Conservation (phyloP, 2,797 vertebrate genomes). For the Dipus sagitta region DNA sequence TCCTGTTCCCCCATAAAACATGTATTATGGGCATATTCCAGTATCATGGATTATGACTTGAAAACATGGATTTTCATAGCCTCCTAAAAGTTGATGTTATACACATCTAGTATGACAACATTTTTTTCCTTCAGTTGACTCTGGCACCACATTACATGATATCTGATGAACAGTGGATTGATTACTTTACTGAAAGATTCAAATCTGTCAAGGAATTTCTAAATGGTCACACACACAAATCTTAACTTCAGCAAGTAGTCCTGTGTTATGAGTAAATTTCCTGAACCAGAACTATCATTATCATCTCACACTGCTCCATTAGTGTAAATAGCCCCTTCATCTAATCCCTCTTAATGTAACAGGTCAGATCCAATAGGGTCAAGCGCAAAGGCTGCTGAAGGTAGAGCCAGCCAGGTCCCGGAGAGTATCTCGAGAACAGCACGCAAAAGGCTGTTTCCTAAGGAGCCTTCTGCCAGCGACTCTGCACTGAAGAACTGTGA, state of each 20-base stretch:
- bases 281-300: conserved; percentile 7
- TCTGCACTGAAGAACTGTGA: fast-evolving
- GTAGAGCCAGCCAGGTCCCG: background rate
- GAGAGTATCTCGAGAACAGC: background rate
- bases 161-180: background rate
- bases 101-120: background rate
- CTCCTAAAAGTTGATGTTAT: background rate
- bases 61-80: conserved; percentile 23
- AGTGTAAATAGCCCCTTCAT: conserved; percentile 3
- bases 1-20: background rate
- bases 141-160: background rate
- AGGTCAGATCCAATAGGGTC: conserved; percentile 40
- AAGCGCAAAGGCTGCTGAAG: fast-evolving
- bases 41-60: conserved; percentile 33
- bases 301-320: background rate
- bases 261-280: background rate
- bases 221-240: conserved; percentile 1
- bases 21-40: background rate
- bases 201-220: conserved; percentile 48
- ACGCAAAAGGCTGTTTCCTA: conserved; percentile 56
- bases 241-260: conserved; percentile 31
- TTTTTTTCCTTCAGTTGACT: background rate
- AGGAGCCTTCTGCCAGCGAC: fast-evolving
- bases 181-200: conserved; percentile 43
- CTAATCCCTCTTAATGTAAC: conserved; percentile 38